Base-by-base conservation (phyloP, 2,797 vertebrate genomes). In the Stomatorhinus walkeri region DNA sequence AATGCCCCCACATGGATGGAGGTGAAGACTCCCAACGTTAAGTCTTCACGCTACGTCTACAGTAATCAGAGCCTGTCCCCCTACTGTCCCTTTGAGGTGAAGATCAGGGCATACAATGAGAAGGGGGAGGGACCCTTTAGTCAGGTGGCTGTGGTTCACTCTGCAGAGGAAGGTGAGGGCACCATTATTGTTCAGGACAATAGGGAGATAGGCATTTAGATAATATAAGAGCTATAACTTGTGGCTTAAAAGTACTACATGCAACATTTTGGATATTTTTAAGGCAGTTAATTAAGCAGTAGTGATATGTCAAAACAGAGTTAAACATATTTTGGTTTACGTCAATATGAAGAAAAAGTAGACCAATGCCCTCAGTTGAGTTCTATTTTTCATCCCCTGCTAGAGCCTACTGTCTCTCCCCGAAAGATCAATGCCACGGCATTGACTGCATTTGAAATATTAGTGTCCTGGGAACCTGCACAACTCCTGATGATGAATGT, bases 111-210 rank as follows among this genome's bases (percentile, higher is more conserved):
- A 0, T 98, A 96, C 90, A 99, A 99, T 94, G 94, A 92, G 56
- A 96, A 94, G 24, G 98, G 98, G 46, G 96, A 98, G 28, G 98
- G 98, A 1, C 98, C 98, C 0, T 98, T 97, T 94, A 98, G 98
- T 93, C 97, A 98, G 93, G 96, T 95, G 0, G 96, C 97, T 0
- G 89, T 96, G 0, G 97, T 99, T 56, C 93, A 97, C 94, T 98
- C 98, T 0, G 98, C 98, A 1, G 98, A 99, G 91, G 98, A 99
- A 95, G 98, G 98, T 98, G 93, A 94, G 89, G 12, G 46, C 36
- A 79, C 72, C 16, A 79, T 14, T 79, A 43, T 85, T 48, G 10
- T 85, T 85, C 24, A 51, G 12, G 46, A 85, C 1, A 51, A 85
- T 22, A 51, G n/a, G n/a, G 16, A 84, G 48, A 49, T 22, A 49